phyloP scores from a whole-genome alignment of 2,888 invertebrate species.

The Orchesella flavescens region DNA sequence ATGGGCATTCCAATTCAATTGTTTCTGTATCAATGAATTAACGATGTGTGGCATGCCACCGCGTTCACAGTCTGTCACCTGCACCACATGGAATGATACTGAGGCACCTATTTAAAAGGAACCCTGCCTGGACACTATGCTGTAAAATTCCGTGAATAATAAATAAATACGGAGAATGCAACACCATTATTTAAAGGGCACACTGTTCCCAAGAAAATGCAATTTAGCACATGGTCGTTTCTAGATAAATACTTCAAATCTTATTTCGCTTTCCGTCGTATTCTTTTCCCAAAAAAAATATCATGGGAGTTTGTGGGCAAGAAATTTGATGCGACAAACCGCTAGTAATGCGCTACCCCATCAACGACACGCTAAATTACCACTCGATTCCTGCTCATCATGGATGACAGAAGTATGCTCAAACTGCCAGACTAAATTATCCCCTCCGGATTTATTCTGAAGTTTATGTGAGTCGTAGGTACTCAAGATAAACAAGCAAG shows the following conservation, averaged over 20 bases:
- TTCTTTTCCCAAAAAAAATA: background rate
- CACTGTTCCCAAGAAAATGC: too few species aligned
- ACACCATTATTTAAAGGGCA: too few species aligned
- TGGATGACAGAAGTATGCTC: slow-evolving; percentile 58
- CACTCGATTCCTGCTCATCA: slow-evolving; percentile 54
- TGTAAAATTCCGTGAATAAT: too few species aligned
- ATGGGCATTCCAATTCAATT: too few species aligned
- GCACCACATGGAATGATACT: too few species aligned
- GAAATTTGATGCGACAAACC: slow-evolving; percentile 24
- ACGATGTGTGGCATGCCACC: too few species aligned
- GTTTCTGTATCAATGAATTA: too few species aligned
- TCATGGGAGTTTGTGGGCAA: background rate
- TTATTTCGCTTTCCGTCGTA: background rate
- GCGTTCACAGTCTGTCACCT: too few species aligned
- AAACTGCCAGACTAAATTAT: slow-evolving; percentile 50
- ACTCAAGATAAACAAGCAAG: background rate
- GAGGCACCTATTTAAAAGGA: too few species aligned
- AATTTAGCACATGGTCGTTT: background rate
- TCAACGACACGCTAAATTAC: slow-evolving; percentile 56
- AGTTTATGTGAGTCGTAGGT: slow-evolving; percentile 8
- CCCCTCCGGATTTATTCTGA: slow-evolving; percentile 45
- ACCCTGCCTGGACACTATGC: too few species aligned
- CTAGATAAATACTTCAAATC: background rate
- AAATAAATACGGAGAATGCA: too few species aligned
- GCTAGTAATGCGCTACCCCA: slow-evolving; percentile 16